Evolutionary conservation across 1,140 invertebrate species (phyloP), one percentile per base, ranked within the genome.

Genomic region (Aleiodes sp.): DNA sequence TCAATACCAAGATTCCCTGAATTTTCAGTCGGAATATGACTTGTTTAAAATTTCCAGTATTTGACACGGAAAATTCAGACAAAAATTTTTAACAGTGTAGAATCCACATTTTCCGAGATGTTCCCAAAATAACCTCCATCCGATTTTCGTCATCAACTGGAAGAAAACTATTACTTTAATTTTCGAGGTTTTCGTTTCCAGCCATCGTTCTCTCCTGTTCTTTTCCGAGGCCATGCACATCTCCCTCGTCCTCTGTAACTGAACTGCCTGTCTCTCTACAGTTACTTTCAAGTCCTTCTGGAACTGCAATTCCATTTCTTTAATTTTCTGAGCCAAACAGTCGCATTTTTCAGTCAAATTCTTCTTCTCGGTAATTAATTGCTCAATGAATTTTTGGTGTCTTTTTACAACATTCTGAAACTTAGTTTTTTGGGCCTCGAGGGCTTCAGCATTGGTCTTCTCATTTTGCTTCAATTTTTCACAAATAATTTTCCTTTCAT

Each of bases 351-450:
- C 89, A 63, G 88, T 91, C 12, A 92, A 78, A 0, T 87, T 80
- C 29, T 88, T 90, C 74, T 93, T 93, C 71, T 93, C 92, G 8
- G 86, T 84, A 1, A 92, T 87, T 35, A 92, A 73, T 63, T 91
- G 90, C 71, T 92, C 90, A 9, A 93, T 92, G 68, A 92, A 92
- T 64, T 89, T 90, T 66, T 92, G 91, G 77, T 92, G 91, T 1
- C 91, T 78, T 46, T 88, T 88, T 6, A 92, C 84, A 4, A 89
- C 86, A 1, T 79, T 80, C 71, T 92, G 91, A 70, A 89, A 91
- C 75, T 92, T 91, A 16, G 87, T 88, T 76, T 92, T 91, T 68
- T 91, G 88, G 14, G 87, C 84, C 7, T 87, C 86, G n/a, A 91
- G 60, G 46, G 81, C 62, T 65, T 83, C 65, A 24, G 72, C 52